Percentiles rank a stretch among this genome's conserved stretches.
Conservation (phyloP, 2,888 invertebrate species). For the Oxystoma pomonae region DNA sequence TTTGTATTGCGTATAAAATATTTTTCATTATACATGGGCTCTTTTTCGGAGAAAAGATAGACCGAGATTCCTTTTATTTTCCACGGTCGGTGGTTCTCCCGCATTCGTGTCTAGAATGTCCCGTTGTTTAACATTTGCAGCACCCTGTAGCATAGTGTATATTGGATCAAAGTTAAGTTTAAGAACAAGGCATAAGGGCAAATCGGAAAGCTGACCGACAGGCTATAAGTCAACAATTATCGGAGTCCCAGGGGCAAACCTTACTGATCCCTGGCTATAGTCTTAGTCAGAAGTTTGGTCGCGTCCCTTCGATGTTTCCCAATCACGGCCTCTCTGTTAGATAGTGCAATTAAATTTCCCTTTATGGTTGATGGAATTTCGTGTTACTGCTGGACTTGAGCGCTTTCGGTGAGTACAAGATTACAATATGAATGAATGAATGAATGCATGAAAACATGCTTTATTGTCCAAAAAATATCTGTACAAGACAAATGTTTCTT, state of each 20-base stretch:
- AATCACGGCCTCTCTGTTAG: slow-evolving; percentile 39
- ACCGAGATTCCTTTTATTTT: too few species aligned
- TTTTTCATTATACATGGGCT: too few species aligned
- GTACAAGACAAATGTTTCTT: too few species aligned
- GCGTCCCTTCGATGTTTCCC: slow-evolving; percentile 31
- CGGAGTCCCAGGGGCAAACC: slow-evolving; percentile 24
- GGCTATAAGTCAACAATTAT: slow-evolving; percentile 28
- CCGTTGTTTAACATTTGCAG: neutral
- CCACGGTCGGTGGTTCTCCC: too few species aligned
- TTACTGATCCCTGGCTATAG: slow-evolving; percentile 22
- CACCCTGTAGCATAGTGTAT: slow-evolving; percentile 2
- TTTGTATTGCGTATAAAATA: too few species aligned
- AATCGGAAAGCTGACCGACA: slow-evolving; percentile 12
- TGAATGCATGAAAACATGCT: too few species aligned
- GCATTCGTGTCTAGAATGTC: too few species aligned
- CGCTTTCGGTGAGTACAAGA: neutral
- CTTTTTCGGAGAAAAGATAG: too few species aligned
- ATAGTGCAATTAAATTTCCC: slow-evolving; percentile 45
- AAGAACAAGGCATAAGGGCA: slow-evolving; percentile 11
- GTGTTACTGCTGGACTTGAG: slow-evolving; percentile 35
- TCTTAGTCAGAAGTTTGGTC: slow-evolving; percentile 22
- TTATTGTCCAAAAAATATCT: too few species aligned
- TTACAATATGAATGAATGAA: too few species aligned
- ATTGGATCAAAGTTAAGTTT: slow-evolving; percentile 24
- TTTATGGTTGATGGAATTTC: slow-evolving; percentile 45